Evolutionary conservation across 2,888 invertebrate species (phyloP).

Genomic region (Sipha maydis): DNA sequence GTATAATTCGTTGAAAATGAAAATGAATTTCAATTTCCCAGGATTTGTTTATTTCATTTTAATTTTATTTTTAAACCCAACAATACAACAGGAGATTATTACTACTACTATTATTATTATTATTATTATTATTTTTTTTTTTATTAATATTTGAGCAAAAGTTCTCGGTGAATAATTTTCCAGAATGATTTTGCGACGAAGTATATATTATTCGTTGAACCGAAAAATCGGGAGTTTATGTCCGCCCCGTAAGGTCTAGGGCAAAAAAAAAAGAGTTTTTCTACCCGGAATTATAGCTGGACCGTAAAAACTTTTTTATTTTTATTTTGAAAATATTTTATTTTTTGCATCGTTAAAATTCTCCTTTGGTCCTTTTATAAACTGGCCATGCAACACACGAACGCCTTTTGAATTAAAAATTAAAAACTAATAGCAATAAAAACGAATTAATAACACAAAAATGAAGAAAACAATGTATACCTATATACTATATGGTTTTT

Average conservation of each 20-base stretch:
- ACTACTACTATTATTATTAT: neutral
- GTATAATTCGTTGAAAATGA: neutral
- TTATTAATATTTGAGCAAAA: constrained; percentile 47
- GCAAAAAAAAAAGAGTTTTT: neutral
- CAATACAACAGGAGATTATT: constrained; percentile 12
- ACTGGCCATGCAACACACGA: neutral
- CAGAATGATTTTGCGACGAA: constrained; percentile 24
- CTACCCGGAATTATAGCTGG: constrained; percentile 28
- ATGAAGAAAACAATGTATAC: neutral
- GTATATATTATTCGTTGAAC: constrained; percentile 55
- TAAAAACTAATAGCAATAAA: constrained; percentile 10
- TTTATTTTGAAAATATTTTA: constrained; percentile 44
- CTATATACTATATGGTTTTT: neutral
- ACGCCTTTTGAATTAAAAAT: constrained; percentile 28
- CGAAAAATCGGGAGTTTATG: constrained; percentile 56
- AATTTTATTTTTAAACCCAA: neutral
- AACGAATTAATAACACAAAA: constrained; percentile 10
- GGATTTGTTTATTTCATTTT: neutral
- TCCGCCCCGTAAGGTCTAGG: neutral
- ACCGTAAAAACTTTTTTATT: constrained; percentile 48
- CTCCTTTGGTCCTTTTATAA: constrained; percentile 12
- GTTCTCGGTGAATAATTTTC: constrained; percentile 55
- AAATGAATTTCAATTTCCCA: neutral
- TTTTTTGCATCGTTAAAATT: constrained; percentile 44
- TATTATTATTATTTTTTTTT: neutral